Base-by-base conservation (phyloP, 2,113 vertebrate genomes). In the Vidua macroura region DNA sequence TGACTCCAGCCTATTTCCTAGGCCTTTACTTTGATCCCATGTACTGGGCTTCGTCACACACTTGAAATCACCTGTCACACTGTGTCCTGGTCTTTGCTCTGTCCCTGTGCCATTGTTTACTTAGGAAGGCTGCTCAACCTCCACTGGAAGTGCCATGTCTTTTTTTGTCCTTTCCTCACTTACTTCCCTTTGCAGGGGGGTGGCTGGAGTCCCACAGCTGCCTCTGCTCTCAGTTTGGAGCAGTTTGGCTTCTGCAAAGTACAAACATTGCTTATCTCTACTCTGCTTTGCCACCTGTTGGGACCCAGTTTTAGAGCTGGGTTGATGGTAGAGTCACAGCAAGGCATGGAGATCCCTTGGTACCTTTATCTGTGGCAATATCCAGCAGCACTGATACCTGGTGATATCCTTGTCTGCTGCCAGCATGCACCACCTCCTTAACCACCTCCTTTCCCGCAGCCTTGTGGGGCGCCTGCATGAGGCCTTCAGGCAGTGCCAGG, bases 401-500 rank as follows among this genome's bases (percentile, higher is more conserved):
- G 33, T 2, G 5, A 7, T 25, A 33, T 14, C 59, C n/a, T 48
- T 3, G 4, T 25, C 56, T n/a, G 30, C 48, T 2, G 3, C 41
- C n/a, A 69, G 48, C 28, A 21, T 41, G 56, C n/a, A n/a, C 28
- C 3, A 2, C 15, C 19, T 70, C 41, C 41, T 55, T 44, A 13
- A 1, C 35, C 31, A 2, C 24, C 44, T 69, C 18, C 46, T 80
- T 58, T 84, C 48, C 58, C 10, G 1, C 87, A 99, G 99, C 86
- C 97, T 99, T 59, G 97, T 98, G 52, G 33, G 94, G n/a, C 98
- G 98, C 31, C 82, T 99, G 66, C 98, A 98, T 1, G 98, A 99
- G 69, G 96, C 98, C 6, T 89, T 98, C 35, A 98, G 97, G 90
- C 97, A 99, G 83, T 98, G 98, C 83, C 99, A 99, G 89, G 98